Evolutionary conservation across 2,888 invertebrate genomes (phyloP), one percentile per base, ranked within the genome.

Genomic region (Patella ulyssiponensis): DNA sequence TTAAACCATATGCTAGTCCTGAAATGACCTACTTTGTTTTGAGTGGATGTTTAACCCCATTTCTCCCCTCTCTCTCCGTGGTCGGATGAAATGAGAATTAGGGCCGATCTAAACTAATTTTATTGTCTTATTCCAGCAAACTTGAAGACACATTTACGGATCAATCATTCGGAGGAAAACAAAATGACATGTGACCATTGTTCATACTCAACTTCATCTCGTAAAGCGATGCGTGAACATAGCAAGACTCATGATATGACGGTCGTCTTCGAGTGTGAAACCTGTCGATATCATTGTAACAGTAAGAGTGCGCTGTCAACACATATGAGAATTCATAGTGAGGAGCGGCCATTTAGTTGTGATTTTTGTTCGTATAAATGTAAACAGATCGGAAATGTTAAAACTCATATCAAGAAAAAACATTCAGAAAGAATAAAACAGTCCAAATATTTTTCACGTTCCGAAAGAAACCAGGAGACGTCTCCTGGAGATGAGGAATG

Each of bases 91-190:
- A 33, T 2, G 5, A 5, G 5, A 33, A 33, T 33, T 4, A 33
- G 5, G 33, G 33, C 27, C 27, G 0, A 5, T 56, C 20, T 64
- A 64, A 20, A 76, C 44, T n/a, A 70, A 71, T n/a, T n/a, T 76
- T 33, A 9, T 27, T 17, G 33, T 20, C 44, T 72, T 69, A 69
- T 80, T 81, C 5, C 83, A 91, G 92, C 91, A 72, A 92, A 92
- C 81, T 84, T 92, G n/a, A 86, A 86, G 70, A 89, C 87, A 72
- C 92, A 92, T 79, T 79, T 88, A 33, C 83, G 85, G 20, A 86
- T 90, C 69, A 91, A 91, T 78, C 92, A 92, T 78, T 86, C 86
- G 11, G 80, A 81, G 7, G 87, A 87, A 11, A 86, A 87, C 72
- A 83, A 86, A 73, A 76, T 88, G 27, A 81, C 81, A 33, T 92